These are phyloP conservation scores for Myripristis jacobus DNA, from an alignment of 2,797 vertebrate genomes.

Conservation along the genomic window DNA sequence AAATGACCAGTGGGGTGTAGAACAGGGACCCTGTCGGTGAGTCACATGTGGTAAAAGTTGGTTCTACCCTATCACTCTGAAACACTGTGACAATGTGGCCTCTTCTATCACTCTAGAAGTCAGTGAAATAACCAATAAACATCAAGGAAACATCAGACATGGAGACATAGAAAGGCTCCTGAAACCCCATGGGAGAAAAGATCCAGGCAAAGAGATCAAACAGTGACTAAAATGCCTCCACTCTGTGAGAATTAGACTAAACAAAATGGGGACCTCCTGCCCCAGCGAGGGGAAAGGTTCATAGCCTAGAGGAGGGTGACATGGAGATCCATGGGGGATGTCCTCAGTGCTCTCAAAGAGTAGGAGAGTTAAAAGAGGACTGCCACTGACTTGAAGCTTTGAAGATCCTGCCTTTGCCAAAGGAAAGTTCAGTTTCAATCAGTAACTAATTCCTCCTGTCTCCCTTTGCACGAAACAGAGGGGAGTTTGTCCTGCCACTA, in stretches of 20 bases:
- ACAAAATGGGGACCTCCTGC: slow-evolving; percentile 10
- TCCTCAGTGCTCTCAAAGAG: neutral
- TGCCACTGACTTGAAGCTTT: slow-evolving; percentile 16
- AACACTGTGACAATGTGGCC: too few relatives aligned
- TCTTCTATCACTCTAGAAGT: slow-evolving; percentile 2
- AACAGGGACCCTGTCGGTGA: too few relatives aligned
- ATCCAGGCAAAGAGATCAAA: neutral
- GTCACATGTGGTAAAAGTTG: too few relatives aligned
- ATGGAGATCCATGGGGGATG: neutral
- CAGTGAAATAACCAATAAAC: slow-evolving; percentile 26
- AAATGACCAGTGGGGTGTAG: too few relatives aligned
- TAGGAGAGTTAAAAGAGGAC: slow-evolving; percentile 4
- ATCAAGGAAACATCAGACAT: slow-evolving; percentile 9
- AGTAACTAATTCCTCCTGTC: slow-evolving; percentile 6
- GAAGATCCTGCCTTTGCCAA: neutral
- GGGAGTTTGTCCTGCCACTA: too few relatives aligned
- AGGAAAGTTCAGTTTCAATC: neutral
- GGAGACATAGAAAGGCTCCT: neutral
- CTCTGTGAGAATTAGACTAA: slow-evolving; percentile 11
- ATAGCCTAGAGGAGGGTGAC: slow-evolving; percentile 4
- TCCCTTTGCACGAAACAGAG: neutral
- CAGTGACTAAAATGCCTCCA: neutral
- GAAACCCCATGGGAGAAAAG: neutral
- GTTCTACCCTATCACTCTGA: too few relatives aligned
- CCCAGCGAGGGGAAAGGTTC: neutral